Evolutionary conservation across 2,113 vertebrate genomes (phyloP).

Genomic region (Axis porcinus): DNA sequence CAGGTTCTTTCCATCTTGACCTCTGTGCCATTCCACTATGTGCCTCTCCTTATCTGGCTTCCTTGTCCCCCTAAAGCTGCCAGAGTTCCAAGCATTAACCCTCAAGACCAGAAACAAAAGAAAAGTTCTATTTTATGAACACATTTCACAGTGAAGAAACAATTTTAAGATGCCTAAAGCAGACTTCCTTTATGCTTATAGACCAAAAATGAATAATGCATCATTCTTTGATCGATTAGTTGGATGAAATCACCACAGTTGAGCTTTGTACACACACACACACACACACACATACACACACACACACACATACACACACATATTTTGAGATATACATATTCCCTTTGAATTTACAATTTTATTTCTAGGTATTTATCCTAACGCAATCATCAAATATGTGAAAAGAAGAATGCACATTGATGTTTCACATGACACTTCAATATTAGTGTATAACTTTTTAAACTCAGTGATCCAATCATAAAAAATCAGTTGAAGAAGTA

Average conservation of each 20-base stretch:
- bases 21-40: background rate
- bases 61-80: background rate
- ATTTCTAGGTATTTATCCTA: background rate
- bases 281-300: background rate
- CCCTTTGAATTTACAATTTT: background rate
- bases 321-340: background rate
- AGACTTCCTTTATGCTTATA: background rate
- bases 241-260: background rate
- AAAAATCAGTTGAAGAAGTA: background rate
- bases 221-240: background rate
- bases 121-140: background rate
- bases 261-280: background rate
- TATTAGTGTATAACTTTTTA: background rate
- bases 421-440: background rate
- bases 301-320: rapidly evolving
- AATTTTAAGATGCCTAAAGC: background rate
- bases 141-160: background rate
- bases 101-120: background rate
- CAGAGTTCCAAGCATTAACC: background rate
- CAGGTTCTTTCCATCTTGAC: background rate
- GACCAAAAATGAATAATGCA: background rate
- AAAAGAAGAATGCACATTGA: background rate
- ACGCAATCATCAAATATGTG: background rate
- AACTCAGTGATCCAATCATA: background rate
- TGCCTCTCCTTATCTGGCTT: background rate